Base-by-base conservation (phyloP, 1,140 invertebrate genomes). In the Saccostrea glomerata region DNA sequence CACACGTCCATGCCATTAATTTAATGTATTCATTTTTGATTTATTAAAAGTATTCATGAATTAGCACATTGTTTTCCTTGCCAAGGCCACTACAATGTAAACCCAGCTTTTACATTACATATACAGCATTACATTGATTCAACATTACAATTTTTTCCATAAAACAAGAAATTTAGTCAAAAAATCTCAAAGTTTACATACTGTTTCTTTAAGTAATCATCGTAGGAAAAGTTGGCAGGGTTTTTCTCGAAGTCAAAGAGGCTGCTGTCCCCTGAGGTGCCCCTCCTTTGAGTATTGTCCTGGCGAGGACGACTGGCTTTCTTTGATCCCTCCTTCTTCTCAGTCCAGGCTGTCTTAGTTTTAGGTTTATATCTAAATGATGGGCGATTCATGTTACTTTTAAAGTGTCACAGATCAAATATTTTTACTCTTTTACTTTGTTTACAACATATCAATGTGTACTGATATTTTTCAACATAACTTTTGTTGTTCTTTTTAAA, bases 201-300 rank as follows among this genome's bases (percentile, higher is more conserved):
- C 91, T 92, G 89, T 90, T 90, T 92, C 70, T 89, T 90, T 12
- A 92, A 85, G 54, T 85, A 88, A 23, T 92, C 88, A 86, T 92
- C 90, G 89, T 92, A 92, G 55, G 88, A 89, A 5, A 87, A 77
- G 36, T 90, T 90, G 86, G 91, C 90, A 47, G 87, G 89, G 25
- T 91, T 89, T 86, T 89, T 88, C 13, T 77, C 82, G 15, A 86
- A 84, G 54, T 89, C 90, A 6, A 90, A 73, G 70, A 89, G 89
- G 13, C 85, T 86, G 58, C 73, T 63, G 55, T 55, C 66, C 84
- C 70, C 54, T 36, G 86, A 82, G 20, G 23, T 66, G 83, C 77
- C 73, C 73, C 77, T 73, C 56, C 54, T 83, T 54, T 60, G 17
- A 40, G 20, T 73, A n/a, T 84, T 89, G 70, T 54, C 85, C 73